Evolutionary conservation across 92 coral and sea anemone species (phyloP), one percentile per base, ranked within the genome.

Genomic region (Actinostola sp.): DNA sequence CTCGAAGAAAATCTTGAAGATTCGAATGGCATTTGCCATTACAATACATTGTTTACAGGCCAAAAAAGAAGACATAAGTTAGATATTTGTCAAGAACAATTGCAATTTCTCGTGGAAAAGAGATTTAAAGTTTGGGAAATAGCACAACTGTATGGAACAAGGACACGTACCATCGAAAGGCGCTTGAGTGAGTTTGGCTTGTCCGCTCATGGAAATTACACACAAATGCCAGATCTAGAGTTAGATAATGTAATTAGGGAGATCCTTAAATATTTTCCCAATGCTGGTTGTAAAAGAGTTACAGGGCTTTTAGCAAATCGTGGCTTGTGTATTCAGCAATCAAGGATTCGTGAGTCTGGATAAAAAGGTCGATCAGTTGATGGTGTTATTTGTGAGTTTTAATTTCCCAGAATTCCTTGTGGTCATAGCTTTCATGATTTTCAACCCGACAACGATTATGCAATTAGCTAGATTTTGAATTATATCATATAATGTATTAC

Each of bases 241-340:
- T 56, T 82, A 17, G 82, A 82, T 38, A 34, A 33, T 17, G 45
- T 76, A 17, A 72, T 82, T 41, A 38, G 35, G 21, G 67, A 33
- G 13, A 45, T 82, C 26, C 35, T 74, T 58, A 53, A 60, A 58
- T 69, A 63, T 16, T 50, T 76, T 55, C 88, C 88, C 27, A 68
- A 68, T 54, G 72, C 81, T 39, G 88, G 83, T 8, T 82, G 71
- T 62, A 67, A 31, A 26, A 27, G 80, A 61, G 71, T 80, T 73
- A 60, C 85, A 21, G 85, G 85, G 8, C 52, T 80, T 72, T 71
- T 78, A 25, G 50, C 50, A 38, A 68, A 70, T 25, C 56, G 84
- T 30, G 84, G 81, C 35, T 39, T 77, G 38, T 49, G 78, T 50
- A 17, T 84, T n/a, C n/a, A n/a, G n/a, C n/a, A n/a, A n/a, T n/a